These are phyloP conservation scores for Bombylius discolor DNA, from an alignment of 2,888 invertebrate species.

Conservation along the genomic window DNA sequence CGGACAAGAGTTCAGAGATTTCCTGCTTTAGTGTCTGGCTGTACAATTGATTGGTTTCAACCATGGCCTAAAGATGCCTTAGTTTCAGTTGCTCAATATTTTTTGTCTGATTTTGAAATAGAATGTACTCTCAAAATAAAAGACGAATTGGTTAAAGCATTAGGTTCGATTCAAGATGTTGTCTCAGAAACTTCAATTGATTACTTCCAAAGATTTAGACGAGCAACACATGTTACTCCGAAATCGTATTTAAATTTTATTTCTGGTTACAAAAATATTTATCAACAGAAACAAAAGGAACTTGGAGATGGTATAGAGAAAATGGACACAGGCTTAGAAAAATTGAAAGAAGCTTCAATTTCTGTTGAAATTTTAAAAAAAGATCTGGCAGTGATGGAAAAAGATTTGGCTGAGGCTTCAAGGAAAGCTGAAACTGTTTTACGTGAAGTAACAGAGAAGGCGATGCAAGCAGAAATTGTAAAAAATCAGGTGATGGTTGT, in stretches of 20 bases:
- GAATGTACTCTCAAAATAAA: slow-evolving; percentile 77
- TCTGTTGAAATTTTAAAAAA: slow-evolving; percentile 84
- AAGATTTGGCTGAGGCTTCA: slow-evolving; percentile 83
- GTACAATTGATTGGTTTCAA: slow-evolving; percentile 97
- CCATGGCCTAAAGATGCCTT: slow-evolving; percentile 95
- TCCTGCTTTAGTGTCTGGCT: slow-evolving; percentile 92
- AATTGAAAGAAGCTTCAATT: slow-evolving; percentile 87
- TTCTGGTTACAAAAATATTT: slow-evolving; percentile 88
- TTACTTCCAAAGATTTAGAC: slow-evolving; percentile 80
- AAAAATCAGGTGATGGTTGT: slow-evolving; percentile 93
- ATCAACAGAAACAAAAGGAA: slow-evolving; percentile 76
- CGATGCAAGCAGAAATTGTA: slow-evolving; percentile 88
- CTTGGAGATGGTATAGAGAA: slow-evolving; percentile 78
- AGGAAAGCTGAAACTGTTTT: slow-evolving; percentile 81
- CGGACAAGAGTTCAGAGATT: slow-evolving; percentile 80
- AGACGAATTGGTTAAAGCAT: slow-evolving; percentile 69
- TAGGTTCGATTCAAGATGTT: slow-evolving; percentile 88
- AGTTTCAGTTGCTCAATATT: slow-evolving; percentile 84
- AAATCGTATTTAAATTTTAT: slow-evolving; percentile 95
- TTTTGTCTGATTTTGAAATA: slow-evolving; percentile 76
- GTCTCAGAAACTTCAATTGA: slow-evolving; percentile 74
- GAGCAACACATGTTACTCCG: slow-evolving; percentile 93
- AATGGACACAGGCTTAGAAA: slow-evolving; percentile 92
- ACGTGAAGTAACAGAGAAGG: slow-evolving; percentile 81
- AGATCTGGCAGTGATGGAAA: slow-evolving; percentile 88